phyloP scores from a whole-genome alignment of 2,113 vertebrate genomes.

The Cettia cetti region DNA sequence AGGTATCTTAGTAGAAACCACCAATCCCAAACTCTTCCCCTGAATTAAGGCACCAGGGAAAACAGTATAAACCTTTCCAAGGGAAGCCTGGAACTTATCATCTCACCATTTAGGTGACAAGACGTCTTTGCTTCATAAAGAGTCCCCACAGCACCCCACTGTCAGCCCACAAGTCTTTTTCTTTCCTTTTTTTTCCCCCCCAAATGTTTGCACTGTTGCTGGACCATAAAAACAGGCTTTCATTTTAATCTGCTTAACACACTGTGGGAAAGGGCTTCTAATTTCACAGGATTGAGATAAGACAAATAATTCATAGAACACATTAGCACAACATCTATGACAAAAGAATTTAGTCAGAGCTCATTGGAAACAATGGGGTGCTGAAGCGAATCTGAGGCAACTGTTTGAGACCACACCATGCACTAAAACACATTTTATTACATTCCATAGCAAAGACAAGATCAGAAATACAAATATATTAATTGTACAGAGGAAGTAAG shows the following conservation, averaged over 20 bases:
- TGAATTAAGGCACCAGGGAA: not conserved
- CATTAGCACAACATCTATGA: slow-evolving; percentile 41
- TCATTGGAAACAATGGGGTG: slow-evolving; percentile 16
- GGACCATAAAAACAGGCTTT: slow-evolving; percentile 70
- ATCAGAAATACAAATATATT: not conserved
- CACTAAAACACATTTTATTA: not conserved
- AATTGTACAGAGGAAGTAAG: not conserved
- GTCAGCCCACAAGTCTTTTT: slow-evolving; percentile 22
- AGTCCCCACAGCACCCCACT: not conserved
- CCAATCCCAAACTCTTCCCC: not conserved
- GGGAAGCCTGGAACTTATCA: not conserved
- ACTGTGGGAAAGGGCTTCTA: slow-evolving; percentile 66
- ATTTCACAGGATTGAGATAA: slow-evolving; percentile 72
- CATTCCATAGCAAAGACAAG: not conserved
- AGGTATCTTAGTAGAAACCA: not conserved
- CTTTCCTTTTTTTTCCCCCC: accelerated
- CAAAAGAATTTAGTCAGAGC: slow-evolving; percentile 24
- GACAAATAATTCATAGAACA: slow-evolving; percentile 66
- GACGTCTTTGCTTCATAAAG: slow-evolving; percentile 21
- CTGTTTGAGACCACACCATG: not conserved
- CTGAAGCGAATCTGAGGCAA: not conserved
- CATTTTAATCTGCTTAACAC: slow-evolving; percentile 70
- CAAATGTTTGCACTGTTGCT: slow-evolving; percentile 14
- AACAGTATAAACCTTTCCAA: slow-evolving; percentile 51
- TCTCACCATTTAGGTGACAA: slow-evolving; percentile 38